phyloP scores from a whole-genome alignment of 2,113 vertebrate species.

The Xiphophorus hellerii region DNA sequence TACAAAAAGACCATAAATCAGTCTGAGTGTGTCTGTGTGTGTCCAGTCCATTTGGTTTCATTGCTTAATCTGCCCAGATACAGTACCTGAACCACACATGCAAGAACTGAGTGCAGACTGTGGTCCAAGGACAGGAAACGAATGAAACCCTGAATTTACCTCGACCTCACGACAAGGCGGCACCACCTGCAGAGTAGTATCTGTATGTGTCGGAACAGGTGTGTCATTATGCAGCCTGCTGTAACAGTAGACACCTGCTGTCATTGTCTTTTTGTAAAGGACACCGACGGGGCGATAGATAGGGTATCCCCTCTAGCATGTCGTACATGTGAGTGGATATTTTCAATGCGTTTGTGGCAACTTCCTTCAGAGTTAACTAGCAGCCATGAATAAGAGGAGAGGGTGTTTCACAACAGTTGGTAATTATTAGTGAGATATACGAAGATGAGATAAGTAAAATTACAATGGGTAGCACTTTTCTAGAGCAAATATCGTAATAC shows the following conservation, averaged over 20 bases:
- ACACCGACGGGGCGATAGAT: conserved; percentile 52
- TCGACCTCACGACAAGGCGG: neutral
- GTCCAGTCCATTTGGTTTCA: conserved; percentile 43
- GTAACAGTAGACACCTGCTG: conserved; percentile 55
- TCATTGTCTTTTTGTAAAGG: conserved; percentile 59
- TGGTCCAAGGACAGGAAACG: neutral
- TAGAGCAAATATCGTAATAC: too few relatives aligned
- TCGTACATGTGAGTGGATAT: neutral
- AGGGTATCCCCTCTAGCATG: conserved; percentile 4
- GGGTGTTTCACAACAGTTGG: neutral
- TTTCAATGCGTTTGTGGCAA: conserved; percentile 15
- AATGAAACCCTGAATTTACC: conserved; percentile 22
- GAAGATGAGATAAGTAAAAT: neutral
- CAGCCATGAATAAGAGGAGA: neutral
- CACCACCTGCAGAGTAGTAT: conserved; percentile 15
- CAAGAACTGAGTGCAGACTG: neutral
- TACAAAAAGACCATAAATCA: conserved; percentile 54
- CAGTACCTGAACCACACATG: conserved; percentile 51
- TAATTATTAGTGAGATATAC: too few relatives aligned
- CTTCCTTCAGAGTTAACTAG: conserved; percentile 20
- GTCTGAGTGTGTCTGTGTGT: conserved; percentile 7
- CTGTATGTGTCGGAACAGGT: conserved; percentile 28
- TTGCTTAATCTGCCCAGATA: conserved; percentile 70
- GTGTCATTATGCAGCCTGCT: conserved; percentile 36
- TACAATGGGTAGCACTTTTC: neutral